Evolutionary conservation across 37 sponge, comb jelly and placozoan genomes (phyloP), one percentile per base, ranked within the genome.

Genomic region (Halichondria panicea): DNA sequence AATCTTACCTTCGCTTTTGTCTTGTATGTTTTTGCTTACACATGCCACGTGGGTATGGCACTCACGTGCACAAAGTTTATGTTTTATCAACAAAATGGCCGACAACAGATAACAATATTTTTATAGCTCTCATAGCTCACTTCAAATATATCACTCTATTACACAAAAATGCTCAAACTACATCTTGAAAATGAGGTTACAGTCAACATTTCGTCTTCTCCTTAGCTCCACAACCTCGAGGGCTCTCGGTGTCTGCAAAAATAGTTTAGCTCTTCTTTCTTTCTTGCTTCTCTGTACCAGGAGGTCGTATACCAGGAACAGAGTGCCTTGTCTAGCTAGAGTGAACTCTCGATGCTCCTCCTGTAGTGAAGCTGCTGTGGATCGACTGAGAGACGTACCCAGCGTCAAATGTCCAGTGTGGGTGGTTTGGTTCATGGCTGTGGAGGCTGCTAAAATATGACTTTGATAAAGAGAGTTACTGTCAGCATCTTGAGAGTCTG

Each of bases 211-310:
- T 13, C 42, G 50, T 9, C 12, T 8, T 66, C 42, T 66, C 75
- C 48, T 63, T 30, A 30, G 55, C 33, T 57, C 75, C 30, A 30
- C 22, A 9, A 70, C 77, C 52, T 28, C 32, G 35, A 60, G 0
- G 21, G 62, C 78, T 11, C 38, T 11, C 12, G 66, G 67, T 2
- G 46, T 73, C 61, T 46, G 30, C 41, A 87, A 48, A 50, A 87
- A 87, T 54, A 60, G 76, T 62, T 81, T 87, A 12, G 72, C 76
- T 12, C 38, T 42, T 46, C 37, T 87, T n/a, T 87, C 88, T 33
- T 70, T 69, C 0, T 60, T 24, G 3, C 71, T 28, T 43, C 88
- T 59, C 72, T 81, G 82, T 2, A 45, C 39, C 21, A 81, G 57
- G 25, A 87, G 41, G 72, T 87, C 88, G 63, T 30, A 27, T 5